Conservation (phyloP, 2,113 vertebrate genomes). For the Corvus hawaiiensis region DNA sequence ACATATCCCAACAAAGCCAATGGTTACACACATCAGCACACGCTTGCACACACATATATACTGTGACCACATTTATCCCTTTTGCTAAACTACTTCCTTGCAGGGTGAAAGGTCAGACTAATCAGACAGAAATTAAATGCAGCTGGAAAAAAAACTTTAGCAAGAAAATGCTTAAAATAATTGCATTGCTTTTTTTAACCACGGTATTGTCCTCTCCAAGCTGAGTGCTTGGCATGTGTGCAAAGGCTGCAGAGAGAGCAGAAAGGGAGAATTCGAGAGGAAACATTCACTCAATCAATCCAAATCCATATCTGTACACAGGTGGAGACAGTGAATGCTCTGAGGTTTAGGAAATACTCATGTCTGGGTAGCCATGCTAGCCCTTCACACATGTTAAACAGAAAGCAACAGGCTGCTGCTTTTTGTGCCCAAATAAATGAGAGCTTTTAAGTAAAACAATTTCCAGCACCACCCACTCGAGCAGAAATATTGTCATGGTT, state of each 20-base stretch:
- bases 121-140: constrained; percentile 74
- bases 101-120: constrained; percentile 69
- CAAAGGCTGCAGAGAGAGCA: not conserved
- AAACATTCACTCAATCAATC: not conserved
- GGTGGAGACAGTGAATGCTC: not conserved
- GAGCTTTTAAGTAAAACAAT: not conserved
- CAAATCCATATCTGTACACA: not conserved
- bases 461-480: constrained; percentile 44
- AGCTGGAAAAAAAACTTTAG: constrained; percentile 60
- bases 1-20: constrained; percentile 25
- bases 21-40: not conserved
- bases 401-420: not conserved
- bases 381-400: not conserved
- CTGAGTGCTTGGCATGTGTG: not conserved
- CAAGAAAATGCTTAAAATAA: constrained; percentile 50
- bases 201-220: constrained; percentile 16
- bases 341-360: not conserved
- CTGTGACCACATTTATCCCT: constrained; percentile 51
- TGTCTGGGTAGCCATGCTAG: not conserved
- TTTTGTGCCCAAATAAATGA: constrained; percentile 10
- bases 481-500: constrained; percentile 12
- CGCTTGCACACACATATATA: not conserved
- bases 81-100: constrained; percentile 69
- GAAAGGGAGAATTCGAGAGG: not conserved
- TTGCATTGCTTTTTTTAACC: constrained; percentile 30